phyloP scores from a whole-genome alignment of 2,797 vertebrate species.

The Leuciscus waleckii region DNA sequence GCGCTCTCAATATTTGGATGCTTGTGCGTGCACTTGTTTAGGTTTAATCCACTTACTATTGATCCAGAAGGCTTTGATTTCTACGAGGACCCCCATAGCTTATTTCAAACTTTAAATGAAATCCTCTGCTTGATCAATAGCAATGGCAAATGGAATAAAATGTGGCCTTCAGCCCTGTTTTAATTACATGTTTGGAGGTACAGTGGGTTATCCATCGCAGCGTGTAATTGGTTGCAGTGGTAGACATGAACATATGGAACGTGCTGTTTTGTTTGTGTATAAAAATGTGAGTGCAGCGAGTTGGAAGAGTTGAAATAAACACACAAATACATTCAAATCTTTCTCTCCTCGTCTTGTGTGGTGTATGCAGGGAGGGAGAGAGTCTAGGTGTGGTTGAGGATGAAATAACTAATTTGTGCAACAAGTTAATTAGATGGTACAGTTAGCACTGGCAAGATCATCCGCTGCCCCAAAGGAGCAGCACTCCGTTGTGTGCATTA shows the following conservation, averaged over 20 bases:
- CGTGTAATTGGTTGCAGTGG: constrained; percentile 12
- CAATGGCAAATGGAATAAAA: constrained; percentile 68
- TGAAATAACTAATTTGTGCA: constrained; percentile 28
- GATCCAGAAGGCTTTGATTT: constrained; percentile 77
- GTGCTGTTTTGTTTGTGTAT: background rate
- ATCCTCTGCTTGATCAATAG: constrained; percentile 75
- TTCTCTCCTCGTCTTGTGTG: background rate
- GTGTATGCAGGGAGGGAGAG: background rate
- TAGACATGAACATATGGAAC: background rate
- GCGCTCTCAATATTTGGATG: constrained; percentile 71
- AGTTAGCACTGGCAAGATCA: constrained; percentile 24
- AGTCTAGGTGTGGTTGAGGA: constrained; percentile 24
- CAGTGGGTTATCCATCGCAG: constrained; percentile 59
- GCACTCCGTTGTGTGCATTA: background rate
- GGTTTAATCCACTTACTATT: constrained; percentile 83
- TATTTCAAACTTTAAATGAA: constrained; percentile 80
- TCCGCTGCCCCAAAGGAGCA: background rate
- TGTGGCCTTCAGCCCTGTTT: constrained; percentile 64
- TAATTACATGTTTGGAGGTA: constrained; percentile 66
- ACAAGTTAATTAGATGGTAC: constrained; percentile 37
- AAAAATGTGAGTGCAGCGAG: background rate
- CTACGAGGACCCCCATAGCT: constrained; percentile 70
- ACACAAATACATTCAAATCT: background rate
- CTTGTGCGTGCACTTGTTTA: constrained; percentile 80
- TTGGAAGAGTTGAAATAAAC: background rate